Evolutionary conservation across 2,797 vertebrate species (phyloP).

Genomic region (Sebastes paucispinis): DNA sequence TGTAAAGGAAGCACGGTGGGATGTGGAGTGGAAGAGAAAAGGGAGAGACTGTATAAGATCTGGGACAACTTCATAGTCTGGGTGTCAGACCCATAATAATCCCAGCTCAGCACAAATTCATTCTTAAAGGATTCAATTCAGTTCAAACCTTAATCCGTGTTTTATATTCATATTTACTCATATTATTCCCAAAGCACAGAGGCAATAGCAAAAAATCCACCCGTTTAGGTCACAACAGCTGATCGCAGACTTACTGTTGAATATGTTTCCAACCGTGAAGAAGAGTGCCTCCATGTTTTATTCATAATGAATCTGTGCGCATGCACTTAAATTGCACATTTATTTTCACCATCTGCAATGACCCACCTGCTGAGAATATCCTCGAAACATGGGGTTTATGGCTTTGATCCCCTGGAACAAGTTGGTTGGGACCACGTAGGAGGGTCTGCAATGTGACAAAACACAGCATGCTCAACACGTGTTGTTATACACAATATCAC

Average conservation of each 20-base stretch:
- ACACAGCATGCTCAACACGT: constrained; percentile 13
- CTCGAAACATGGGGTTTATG: constrained; percentile 96
- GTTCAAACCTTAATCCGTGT: neutral
- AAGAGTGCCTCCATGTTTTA: constrained; percentile 6
- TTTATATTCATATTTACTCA: neutral
- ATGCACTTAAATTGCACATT: neutral
- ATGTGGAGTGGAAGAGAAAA: constrained; percentile 36
- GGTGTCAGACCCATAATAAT: constrained; percentile 3
- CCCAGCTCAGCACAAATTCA: constrained; percentile 5
- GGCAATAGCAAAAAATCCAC: neutral
- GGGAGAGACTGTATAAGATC: constrained; percentile 1
- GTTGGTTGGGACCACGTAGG: constrained; percentile 96
- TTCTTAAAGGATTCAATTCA: neutral
- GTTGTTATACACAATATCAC: neutral
- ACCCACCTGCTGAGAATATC: constrained; percentile 96
- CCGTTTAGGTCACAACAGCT: neutral
- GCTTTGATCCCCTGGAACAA: constrained; percentile 98
- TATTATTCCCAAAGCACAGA: neutral
- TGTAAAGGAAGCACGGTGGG: constrained; percentile 11
- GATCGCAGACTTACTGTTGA: neutral
- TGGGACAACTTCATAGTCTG: constrained; percentile 11
- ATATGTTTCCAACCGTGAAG: neutral
- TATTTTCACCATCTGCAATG: constrained; percentile 21
- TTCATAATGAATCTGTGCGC: neutral
- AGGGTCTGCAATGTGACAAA: constrained; percentile 83